Conservation (phyloP, 2,113 vertebrate genomes). For the Ammodytes dubius region DNA sequence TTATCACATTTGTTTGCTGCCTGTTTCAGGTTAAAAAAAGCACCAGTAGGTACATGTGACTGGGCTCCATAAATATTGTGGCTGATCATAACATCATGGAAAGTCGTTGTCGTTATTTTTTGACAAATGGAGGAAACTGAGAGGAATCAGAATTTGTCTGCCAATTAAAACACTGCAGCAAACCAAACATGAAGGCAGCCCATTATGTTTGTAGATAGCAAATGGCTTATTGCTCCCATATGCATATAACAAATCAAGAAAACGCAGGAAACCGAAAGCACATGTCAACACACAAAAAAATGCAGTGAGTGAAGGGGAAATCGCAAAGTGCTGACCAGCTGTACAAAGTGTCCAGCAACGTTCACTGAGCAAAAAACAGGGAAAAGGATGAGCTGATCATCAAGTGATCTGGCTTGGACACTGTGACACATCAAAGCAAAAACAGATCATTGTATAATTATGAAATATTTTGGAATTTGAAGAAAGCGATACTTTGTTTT, state of each 20-base stretch:
- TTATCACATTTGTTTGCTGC: neutral
- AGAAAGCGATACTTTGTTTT: constrained; percentile 15
- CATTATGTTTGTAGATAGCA: constrained; percentile 26
- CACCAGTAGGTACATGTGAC: neutral
- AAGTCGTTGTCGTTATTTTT: constrained; percentile 4
- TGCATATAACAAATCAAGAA: constrained; percentile 33
- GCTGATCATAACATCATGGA: constrained; percentile 1
- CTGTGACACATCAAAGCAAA: constrained; percentile 47
- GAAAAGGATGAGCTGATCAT: constrained; percentile 6
- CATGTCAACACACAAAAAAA: constrained; percentile 34
- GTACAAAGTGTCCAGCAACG: constrained; percentile 26
- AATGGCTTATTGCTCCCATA: constrained; percentile 45
- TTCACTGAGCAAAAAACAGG: constrained; percentile 18
- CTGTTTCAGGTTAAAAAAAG: constrained; percentile 4
- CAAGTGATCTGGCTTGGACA: constrained; percentile 22
- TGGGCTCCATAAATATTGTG: neutral
- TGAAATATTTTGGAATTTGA: constrained; percentile 56
- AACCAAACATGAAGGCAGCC: constrained; percentile 21
- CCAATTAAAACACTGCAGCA: constrained; percentile 15
- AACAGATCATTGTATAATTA: constrained; percentile 34
- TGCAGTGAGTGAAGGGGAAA: constrained; percentile 35
- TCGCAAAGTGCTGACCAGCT: constrained; percentile 43
- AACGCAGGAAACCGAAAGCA: constrained; percentile 61
- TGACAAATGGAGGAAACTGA: constrained; percentile 23
- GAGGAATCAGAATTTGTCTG: constrained; percentile 13